These are phyloP conservation scores for Xestia rhomboidea DNA, from an alignment of 2,888 invertebrate genomes.

Conservation along the genomic window DNA sequence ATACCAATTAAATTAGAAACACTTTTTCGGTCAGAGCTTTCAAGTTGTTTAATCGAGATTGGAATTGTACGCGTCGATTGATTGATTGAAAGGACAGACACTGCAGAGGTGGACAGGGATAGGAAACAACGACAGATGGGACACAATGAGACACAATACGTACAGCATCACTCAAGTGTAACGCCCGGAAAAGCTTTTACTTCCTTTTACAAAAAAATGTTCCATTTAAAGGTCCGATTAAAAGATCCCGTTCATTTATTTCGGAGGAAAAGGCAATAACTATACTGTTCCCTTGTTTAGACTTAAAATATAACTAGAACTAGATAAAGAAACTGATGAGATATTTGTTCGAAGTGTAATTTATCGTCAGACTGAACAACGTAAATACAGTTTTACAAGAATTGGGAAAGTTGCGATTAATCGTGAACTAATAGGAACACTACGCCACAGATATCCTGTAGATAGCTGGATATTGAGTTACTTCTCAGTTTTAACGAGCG, in stretches of 20 bases:
- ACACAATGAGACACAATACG: conserved; percentile 9
- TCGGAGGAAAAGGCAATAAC: not conserved
- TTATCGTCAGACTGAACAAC: conserved; percentile 3
- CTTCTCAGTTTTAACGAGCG: conserved; percentile 22
- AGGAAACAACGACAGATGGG: not conserved
- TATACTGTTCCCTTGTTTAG: not conserved
- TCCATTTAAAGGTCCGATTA: conserved; percentile 1
- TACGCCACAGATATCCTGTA: not conserved
- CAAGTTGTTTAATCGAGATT: not conserved
- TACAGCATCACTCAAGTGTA: conserved; percentile 9
- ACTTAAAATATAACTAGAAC: conserved; percentile 2
- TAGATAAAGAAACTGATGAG: not conserved
- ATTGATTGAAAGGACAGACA: conserved; percentile 25
- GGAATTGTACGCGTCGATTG: not conserved
- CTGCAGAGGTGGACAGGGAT: not conserved
- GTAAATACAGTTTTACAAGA: conserved; percentile 10
- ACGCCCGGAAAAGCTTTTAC: conserved; percentile 8
- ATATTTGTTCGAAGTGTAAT: conserved; percentile 8
- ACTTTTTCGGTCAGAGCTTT: not conserved
- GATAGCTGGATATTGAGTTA: conserved; percentile 18
- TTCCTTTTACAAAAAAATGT: not conserved
- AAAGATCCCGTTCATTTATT: conserved; percentile 24
- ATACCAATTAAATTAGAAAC: not conserved
- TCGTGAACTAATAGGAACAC: conserved; percentile 11
- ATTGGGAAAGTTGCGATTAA: conserved; percentile 6